A percentile compares a stretch with the other conserved stretches of the same genome.
Conservation (phyloP, 2,113 vertebrate genomes). For the Ictalurus punctatus region DNA sequence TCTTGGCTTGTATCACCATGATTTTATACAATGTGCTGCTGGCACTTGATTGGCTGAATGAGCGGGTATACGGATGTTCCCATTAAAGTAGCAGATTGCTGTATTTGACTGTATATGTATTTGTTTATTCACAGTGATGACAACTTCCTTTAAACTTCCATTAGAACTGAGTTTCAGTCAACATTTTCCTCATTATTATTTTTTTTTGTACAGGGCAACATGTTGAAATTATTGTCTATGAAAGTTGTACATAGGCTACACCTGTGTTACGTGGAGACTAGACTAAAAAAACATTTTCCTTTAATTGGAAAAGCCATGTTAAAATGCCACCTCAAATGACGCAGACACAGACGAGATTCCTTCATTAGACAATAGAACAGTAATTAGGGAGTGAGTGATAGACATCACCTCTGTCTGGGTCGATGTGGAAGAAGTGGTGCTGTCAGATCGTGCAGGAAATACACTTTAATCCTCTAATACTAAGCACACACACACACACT, state of each 20-base stretch:
- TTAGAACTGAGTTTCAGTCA: background rate
- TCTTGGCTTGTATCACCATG: background rate
- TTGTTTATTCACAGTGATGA: background rate
- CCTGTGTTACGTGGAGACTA: background rate
- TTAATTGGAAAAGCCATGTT: background rate
- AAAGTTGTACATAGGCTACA: background rate
- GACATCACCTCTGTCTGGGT: slow-evolving; percentile 54
- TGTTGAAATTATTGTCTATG: background rate
- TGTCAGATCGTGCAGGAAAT: slow-evolving; percentile 49
- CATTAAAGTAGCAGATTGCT: background rate
- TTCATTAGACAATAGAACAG: slow-evolving; percentile 12
- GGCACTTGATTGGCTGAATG: background rate
- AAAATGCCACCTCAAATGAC: background rate
- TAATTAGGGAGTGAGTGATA: slow-evolving; percentile 30
- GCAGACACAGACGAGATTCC: background rate
- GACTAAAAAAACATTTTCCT: background rate
- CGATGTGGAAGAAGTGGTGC: slow-evolving; percentile 67
- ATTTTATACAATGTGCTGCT: background rate
- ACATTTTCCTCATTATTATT: background rate
- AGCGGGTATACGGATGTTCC: background rate
- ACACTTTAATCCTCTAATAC: slow-evolving; percentile 41
- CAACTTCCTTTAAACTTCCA: background rate
- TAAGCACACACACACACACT: background rate
- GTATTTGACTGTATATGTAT: background rate
- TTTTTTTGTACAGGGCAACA: background rate